Percentiles rank a stretch among this genome's conserved stretches.
Evolutionary conservation across 2,797 vertebrate species (phyloP).

Genomic region (Myiothlypis chrysogaster): DNA sequence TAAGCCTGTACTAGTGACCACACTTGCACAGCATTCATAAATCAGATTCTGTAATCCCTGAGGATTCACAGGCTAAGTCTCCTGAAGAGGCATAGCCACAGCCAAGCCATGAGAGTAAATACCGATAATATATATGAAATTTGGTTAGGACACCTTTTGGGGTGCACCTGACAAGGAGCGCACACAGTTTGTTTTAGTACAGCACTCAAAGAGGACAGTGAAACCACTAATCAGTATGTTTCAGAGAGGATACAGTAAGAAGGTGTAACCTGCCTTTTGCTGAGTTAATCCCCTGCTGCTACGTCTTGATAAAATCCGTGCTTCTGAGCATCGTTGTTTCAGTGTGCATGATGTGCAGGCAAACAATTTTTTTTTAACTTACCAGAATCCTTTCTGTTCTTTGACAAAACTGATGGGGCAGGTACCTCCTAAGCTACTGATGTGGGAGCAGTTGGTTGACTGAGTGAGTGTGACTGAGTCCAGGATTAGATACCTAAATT

Average conservation of each 20-base stretch:
- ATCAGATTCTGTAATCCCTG: background rate
- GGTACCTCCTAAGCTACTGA: background rate
- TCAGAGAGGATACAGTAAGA: background rate
- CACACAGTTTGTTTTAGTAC: background rate
- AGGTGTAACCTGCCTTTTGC: background rate
- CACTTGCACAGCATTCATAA: background rate
- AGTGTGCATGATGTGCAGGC: background rate
- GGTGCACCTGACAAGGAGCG: background rate
- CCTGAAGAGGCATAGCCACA: background rate
- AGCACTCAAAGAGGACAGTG: background rate
- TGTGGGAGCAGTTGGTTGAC: background rate
- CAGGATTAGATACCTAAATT: background rate
- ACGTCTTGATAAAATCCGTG: background rate
- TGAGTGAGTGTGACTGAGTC: background rate
- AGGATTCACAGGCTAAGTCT: background rate
- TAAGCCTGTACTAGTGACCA: background rate
- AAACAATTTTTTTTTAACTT: background rate
- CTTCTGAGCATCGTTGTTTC: background rate
- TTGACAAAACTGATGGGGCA: background rate
- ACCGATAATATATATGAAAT: background rate
- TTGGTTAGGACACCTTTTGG: background rate
- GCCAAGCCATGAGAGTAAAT: background rate
- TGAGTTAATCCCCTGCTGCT: background rate
- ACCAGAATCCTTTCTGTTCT: background rate
- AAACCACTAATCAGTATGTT: background rate